Percentiles rank a stretch among this genome's conserved stretches.
phyloP scores from a whole-genome alignment of 2,113 vertebrate genomes.

The Syngnathus floridae region DNA sequence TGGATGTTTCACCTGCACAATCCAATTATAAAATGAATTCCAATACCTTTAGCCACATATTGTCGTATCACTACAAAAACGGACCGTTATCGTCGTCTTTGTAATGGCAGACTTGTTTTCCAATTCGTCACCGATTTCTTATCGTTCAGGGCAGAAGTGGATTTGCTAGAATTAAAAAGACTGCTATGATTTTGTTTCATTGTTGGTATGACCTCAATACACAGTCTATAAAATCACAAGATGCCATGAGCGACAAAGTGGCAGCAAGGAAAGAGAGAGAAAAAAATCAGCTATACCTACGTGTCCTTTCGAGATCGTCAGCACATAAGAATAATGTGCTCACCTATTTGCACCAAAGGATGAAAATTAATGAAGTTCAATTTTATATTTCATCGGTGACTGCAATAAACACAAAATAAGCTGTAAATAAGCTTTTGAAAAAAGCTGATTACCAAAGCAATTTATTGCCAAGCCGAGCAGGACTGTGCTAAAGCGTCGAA shows the following conservation, averaged over 20 bases:
- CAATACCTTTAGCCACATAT: background rate
- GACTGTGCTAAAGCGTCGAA: conserved; percentile 65
- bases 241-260: conserved; percentile 12
- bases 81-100: background rate
- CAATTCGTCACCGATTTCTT: background rate
- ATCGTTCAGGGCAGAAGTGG: conserved; percentile 2
- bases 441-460: conserved; percentile 80
- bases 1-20: background rate
- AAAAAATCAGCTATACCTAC: conserved; percentile 60
- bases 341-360: conserved; percentile 57
- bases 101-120: background rate
- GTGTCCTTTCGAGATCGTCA: conserved; percentile 59
- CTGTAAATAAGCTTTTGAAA: conserved; percentile 79
- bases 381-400: conserved; percentile 75
- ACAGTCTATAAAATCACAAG: background rate
- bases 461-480: conserved; percentile 72
- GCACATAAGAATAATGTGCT: conserved; percentile 57
- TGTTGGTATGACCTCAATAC: background rate
- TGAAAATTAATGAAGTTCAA: conserved; percentile 77
- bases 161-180: background rate
- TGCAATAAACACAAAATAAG: conserved; percentile 78
- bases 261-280: conserved; percentile 51
- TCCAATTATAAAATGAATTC: conserved; percentile 1
- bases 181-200: background rate
- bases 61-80: background rate